Evolutionary conservation across 2,797 vertebrate genomes (phyloP).

Genomic region (Enteromius treurensis): DNA sequence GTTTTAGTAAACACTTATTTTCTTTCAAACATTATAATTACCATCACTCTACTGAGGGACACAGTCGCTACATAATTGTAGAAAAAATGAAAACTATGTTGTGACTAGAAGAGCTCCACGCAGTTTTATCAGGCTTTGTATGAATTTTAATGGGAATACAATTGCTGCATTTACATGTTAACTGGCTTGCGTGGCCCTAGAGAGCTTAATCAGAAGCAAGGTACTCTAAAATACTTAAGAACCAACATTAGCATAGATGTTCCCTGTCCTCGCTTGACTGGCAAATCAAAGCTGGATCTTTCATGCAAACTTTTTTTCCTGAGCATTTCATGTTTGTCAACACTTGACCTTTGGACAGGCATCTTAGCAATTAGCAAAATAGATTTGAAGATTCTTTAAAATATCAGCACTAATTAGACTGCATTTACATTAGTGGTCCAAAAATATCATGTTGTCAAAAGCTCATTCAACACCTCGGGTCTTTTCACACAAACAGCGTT

Average conservation of each 20-base stretch:
- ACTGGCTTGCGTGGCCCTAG: conserved; percentile 51
- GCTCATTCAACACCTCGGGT: conserved; percentile 8
- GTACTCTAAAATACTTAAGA: conserved; percentile 58
- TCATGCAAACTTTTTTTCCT: conserved; percentile 37
- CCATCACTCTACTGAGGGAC: neutral
- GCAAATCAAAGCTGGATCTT: conserved; percentile 50
- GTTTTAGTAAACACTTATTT: neutral
- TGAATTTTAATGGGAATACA: conserved; percentile 56
- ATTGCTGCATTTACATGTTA: conserved; percentile 63
- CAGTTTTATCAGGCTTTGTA: conserved; percentile 50
- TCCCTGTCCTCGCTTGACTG: conserved; percentile 41
- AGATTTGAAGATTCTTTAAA: conserved; percentile 49
- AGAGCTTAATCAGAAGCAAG: conserved; percentile 61
- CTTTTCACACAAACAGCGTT: neutral
- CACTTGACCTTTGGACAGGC: conserved; percentile 62
- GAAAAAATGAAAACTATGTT: conserved; percentile 31
- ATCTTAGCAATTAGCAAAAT: conserved; percentile 57
- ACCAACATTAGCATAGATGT: conserved; percentile 57
- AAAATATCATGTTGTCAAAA: conserved; percentile 39
- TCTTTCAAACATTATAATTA: conserved; percentile 26
- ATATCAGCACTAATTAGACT: conserved; percentile 57
- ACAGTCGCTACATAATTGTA: conserved; percentile 3
- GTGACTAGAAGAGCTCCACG: conserved; percentile 21
- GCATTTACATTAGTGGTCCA: conserved; percentile 49
- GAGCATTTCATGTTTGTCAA: conserved; percentile 55